Base-by-base conservation (phyloP, 2,113 vertebrate genomes). In the Danionella cerebrum region DNA sequence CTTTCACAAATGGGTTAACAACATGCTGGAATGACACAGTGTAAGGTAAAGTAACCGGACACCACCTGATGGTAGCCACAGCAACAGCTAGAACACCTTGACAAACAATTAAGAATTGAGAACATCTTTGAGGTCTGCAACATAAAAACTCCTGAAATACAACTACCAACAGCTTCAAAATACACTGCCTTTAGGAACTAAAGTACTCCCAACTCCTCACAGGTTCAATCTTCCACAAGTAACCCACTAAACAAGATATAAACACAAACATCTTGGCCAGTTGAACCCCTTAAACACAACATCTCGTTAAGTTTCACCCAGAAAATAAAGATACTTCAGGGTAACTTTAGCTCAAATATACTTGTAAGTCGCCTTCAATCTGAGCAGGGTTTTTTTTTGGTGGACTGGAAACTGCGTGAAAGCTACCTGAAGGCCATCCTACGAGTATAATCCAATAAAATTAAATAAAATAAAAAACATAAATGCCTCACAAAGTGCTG, bases 1-100 rank as follows among this genome's bases (percentile, higher is more conserved):
- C 41, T 33, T 14, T 51, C 70, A 73, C 70, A 75, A 33, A 79
- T 76, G 69, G 73, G 83, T 85, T 84, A 84, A 83, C 77, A 65
- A 76, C 51, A 74, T 70, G 74, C 58, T 66, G 67, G 42, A 71
- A 75, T 76, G 78, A 82, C 82, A n/a, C n/a, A 74, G 72, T 72
- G 73, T 77, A 78, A 87, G 78, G 83, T 84, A 78, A 84, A 71
- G 86, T 82, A 88, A 88, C 75, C 59, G 67, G 84, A 89, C 81
- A 86, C 85, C 80, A 63, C 79, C 76, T 81, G 73, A 65, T 65
- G 71, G 83, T 84, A 79, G 83, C 85, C 77, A 82, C 38, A 67
- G 81, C 75, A 84, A 65, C 70, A 75, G 76, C 69, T 60, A 74
- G 72, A 80, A 71, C 77, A 71, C 12, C 18, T 18, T 41, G 22